Evolutionary conservation across 2,888 invertebrate genomes (phyloP).

Genomic region (Pinctada fucata): DNA sequence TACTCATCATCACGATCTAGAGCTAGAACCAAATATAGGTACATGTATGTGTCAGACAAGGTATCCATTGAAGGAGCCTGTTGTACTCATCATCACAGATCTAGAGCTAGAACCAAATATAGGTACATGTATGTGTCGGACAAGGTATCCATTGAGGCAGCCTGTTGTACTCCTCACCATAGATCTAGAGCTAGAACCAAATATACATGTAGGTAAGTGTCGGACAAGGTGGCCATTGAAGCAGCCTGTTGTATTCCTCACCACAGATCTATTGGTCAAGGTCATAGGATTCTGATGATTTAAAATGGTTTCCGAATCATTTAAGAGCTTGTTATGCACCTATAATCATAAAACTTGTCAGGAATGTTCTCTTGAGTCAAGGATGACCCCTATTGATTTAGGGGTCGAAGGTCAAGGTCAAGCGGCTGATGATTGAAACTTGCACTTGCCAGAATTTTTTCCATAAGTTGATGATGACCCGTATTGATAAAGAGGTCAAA

Average conservation of each 20-base stretch:
- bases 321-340: too few species aligned
- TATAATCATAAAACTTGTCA: too few species aligned
- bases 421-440: too few species aligned
- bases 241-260: neutral
- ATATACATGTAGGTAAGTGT: conserved; percentile 11
- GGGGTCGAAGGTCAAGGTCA: too few species aligned
- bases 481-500: too few species aligned
- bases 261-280: neutral
- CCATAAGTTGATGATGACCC: too few species aligned
- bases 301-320: too few species aligned
- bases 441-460: too few species aligned
- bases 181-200: conserved; percentile 16
- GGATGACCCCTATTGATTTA: too few species aligned
- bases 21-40: too few species aligned
- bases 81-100: neutral
- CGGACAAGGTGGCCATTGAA: neutral
- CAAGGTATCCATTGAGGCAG: neutral
- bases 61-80: neutral
- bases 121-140: neutral
- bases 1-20: neutral
- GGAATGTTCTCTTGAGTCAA: too few species aligned
- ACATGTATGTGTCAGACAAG: neutral
- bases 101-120: neutral
- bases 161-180: conserved; percentile 6
- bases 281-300: too few species aligned